A percentile compares a stretch with the other conserved stretches of the same genome.
phyloP scores from a whole-genome alignment of 1,140 invertebrate species.

The Macrocentrus cingulum region DNA sequence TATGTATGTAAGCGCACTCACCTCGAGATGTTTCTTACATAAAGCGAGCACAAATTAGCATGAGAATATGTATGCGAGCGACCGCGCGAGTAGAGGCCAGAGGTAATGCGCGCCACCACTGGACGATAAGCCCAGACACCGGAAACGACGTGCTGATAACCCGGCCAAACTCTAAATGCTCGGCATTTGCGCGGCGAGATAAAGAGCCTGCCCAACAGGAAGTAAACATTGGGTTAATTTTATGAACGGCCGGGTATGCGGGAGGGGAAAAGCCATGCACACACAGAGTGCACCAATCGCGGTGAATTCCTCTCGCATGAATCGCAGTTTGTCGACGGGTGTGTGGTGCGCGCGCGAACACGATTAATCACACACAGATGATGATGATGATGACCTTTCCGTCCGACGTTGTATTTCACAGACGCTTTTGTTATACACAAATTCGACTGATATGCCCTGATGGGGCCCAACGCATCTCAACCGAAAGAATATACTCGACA shows the following conservation, averaged over 20 bases:
- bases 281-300: slow-evolving; percentile 31
- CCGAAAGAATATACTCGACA: too few relatives aligned
- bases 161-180: neutral
- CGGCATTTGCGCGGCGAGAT: neutral
- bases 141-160: slow-evolving; percentile 8
- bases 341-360: too few relatives aligned
- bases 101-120: too few relatives aligned
- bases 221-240: slow-evolving; percentile 40
- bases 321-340: slow-evolving; percentile 21
- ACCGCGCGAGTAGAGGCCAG: too few relatives aligned
- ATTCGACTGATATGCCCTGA: too few relatives aligned
- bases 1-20: neutral
- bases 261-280: slow-evolving; percentile 8
- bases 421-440: too few relatives aligned
- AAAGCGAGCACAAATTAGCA: neutral
- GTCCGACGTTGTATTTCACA: too few relatives aligned
- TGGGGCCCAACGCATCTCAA: too few relatives aligned
- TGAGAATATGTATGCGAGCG: neutral
- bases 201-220: slow-evolving; percentile 28
- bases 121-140: too few relatives aligned
- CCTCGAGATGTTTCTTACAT: too few relatives aligned
- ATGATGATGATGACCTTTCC: too few relatives aligned
- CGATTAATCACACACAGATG: slow-evolving; percentile 8
- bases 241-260: slow-evolving; percentile 31
- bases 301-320: slow-evolving; percentile 24